These are phyloP conservation scores for Pogonomyrmex californicus DNA, from an alignment of 1,140 invertebrate genomes.

Conservation along the genomic window DNA sequence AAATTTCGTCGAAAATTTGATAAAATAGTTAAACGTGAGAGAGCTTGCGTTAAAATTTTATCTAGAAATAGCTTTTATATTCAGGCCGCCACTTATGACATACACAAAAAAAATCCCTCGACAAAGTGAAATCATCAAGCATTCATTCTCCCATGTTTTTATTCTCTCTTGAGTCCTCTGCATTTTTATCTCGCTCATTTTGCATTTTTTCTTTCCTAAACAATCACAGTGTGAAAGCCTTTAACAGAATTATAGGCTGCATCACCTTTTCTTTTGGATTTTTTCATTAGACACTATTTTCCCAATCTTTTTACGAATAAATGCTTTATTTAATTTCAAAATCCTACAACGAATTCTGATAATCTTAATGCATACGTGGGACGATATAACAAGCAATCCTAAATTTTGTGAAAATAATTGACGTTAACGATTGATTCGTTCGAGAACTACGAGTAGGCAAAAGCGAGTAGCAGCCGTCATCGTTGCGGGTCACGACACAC, in stretches of 20 bases:
- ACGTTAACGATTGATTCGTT: background rate
- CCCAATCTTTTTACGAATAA: background rate
- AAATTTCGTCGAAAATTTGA: background rate
- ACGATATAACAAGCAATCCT: background rate
- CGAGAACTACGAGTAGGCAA: background rate
- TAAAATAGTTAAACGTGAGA: background rate
- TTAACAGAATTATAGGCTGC: constrained; percentile 7
- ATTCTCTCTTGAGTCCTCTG: constrained; percentile 10
- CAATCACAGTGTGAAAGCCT: background rate
- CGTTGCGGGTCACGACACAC: background rate
- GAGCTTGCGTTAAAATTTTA: background rate
- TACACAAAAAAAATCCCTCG: background rate
- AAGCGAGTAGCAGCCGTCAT: background rate
- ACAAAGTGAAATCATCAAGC: constrained; percentile 28
- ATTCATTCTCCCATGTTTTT: background rate
- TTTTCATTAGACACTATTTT: background rate
- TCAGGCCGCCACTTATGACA: background rate
- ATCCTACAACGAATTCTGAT: background rate
- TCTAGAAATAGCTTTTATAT: background rate
- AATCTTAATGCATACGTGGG: background rate
- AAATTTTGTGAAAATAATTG: background rate
- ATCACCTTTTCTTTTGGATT: background rate
- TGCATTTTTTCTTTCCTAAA: background rate
- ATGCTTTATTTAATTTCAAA: background rate
- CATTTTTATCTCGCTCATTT: constrained; percentile 27